Base-by-base conservation (phyloP, 2,888 invertebrate species). In the Sphaerophoria taeniata region DNA sequence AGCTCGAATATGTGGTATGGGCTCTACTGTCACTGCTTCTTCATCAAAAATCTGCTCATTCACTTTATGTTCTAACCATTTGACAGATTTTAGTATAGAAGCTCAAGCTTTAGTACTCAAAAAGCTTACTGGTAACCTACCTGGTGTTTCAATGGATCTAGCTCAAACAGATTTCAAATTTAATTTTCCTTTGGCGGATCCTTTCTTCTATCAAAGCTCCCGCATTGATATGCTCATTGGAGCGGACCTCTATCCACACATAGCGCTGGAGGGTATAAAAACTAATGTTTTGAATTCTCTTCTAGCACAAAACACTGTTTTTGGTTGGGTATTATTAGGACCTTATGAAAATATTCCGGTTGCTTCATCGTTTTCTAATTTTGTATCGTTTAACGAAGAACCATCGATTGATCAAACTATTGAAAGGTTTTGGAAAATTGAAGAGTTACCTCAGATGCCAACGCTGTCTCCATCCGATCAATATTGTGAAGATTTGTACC, bases 311-410 rank as follows among this genome's bases (percentile, higher is more conserved):
- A n/a, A n/a, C n/a, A n/a, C n/a, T n/a, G n/a, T n/a, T n/a, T n/a
- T n/a, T n/a, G n/a, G n/a, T n/a, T n/a, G n/a, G n/a, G n/a, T n/a
- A n/a, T n/a, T n/a, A n/a, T n/a, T n/a, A n/a, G 71, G 71, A 47
- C 49, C 16, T 55, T 33, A 53, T 67, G 9, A 34, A 12, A 74
- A 78, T 70, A 70, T 77, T 58, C 75, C 78, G 9, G 11, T 6
- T 6, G 11, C 11, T 43, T 43, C 39, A 43, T 9, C 7, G 7
- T 43, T 43, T 43, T 43, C 39, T 2, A 43, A 7, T 43, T 43
- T 43, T 43, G 39, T 43, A 7, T 43, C 39, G 39, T 43, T 9
- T 43, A 43, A 11, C 11, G 39, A 43, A 7, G 39, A 43, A 11
- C 39, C 39, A 9, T 11, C 39, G 11, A 7, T 11, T 9, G 11